Percentiles rank a stretch among this genome's conserved stretches.
Evolutionary conservation across 1,140 invertebrate genomes (phyloP).

Genomic region (Drosophila sp.): DNA sequence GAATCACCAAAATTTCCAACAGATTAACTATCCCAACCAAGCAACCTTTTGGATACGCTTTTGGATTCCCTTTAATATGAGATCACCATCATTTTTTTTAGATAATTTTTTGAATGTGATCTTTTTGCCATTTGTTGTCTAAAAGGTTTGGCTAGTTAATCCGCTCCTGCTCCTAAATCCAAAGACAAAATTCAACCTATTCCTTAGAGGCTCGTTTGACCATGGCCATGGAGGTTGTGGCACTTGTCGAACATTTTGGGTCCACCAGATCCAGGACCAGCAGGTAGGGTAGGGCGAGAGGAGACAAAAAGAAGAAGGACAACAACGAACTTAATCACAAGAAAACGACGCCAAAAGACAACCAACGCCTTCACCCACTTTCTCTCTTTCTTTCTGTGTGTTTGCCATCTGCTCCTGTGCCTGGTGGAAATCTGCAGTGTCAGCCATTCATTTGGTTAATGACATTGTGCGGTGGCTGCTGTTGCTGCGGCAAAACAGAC

Average conservation of each 20-base stretch:
- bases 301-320: neutral
- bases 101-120: no score
- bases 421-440: conserved; percentile 68
- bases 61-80: no score
- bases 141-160: neutral
- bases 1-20: no score
- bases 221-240: conserved; percentile 14
- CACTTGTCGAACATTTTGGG: conserved; percentile 16
- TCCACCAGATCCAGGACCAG: neutral
- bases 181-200: conserved; percentile 1
- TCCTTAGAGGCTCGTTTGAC: conserved; percentile 16
- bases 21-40: no score
- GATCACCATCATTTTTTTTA: no score
- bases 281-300: neutral
- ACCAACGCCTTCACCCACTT: neutral
- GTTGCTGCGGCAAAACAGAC: conserved; percentile 69
- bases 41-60: no score
- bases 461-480: conserved; percentile 64
- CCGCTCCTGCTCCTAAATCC: neutral
- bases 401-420: neutral
- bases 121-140: no score
- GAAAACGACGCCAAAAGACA: conserved; percentile 59
- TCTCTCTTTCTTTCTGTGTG: neutral
- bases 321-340: conserved; percentile 73
- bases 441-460: conserved; percentile 80